Conservation (phyloP, 2,113 vertebrate species). For the Eubucco bourcierii region DNA sequence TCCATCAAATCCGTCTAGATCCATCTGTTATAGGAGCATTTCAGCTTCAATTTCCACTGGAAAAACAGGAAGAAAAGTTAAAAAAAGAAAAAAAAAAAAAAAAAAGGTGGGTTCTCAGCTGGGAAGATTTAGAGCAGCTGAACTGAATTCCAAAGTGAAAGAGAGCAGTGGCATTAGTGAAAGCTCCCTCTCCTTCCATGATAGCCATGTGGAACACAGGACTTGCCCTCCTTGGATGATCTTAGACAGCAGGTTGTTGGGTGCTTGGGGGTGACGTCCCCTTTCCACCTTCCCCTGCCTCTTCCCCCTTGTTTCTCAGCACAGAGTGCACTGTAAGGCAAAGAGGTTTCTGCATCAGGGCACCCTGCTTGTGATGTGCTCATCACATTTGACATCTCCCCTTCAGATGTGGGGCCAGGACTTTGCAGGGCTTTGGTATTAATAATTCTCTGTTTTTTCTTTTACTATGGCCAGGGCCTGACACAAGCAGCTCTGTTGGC, state of each 20-base stretch:
- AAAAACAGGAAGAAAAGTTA: background rate
- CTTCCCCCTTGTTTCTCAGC: background rate
- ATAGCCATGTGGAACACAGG: rapidly evolving
- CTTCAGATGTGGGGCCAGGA: background rate
- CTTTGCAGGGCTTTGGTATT: background rate
- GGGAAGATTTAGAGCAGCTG: background rate
- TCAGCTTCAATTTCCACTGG: background rate
- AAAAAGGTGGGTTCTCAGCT: background rate
- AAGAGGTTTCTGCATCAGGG: background rate
- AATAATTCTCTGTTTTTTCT: background rate
- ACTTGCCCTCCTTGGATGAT: background rate
- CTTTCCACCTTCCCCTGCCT: background rate
- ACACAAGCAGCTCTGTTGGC: background rate
- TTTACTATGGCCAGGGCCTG: background rate
- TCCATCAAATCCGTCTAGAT: no score
- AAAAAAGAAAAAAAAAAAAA: background rate
- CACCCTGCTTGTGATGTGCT: background rate
- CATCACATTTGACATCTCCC: background rate
- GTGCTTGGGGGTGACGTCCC: background rate
- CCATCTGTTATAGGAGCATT: background rate
- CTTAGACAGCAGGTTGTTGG: background rate
- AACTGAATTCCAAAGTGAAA: background rate
- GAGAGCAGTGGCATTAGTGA: background rate
- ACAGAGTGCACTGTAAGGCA: background rate
- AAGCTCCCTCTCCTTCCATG: background rate